phyloP scores from a whole-genome alignment of 2,888 invertebrate genomes.

The Machimus atricapillus region DNA sequence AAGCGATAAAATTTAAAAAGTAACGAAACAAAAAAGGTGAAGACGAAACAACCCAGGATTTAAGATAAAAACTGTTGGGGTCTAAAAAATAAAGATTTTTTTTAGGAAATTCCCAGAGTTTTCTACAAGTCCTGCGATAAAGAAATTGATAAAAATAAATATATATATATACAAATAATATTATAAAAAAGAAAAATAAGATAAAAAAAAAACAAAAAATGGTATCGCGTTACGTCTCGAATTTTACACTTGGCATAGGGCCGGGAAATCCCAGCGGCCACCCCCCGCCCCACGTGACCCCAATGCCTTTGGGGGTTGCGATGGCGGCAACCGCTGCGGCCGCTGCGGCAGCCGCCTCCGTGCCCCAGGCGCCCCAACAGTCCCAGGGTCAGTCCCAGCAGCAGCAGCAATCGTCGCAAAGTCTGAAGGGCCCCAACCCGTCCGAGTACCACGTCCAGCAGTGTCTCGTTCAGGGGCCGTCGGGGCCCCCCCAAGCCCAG shows the following conservation, averaged over 20 bases:
- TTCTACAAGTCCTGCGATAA: no score
- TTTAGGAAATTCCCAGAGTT: no score
- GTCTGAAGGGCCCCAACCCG: conserved; percentile 42
- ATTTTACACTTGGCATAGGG: conserved; percentile 42
- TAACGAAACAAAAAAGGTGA: no score
- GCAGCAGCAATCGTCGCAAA: conserved; percentile 42
- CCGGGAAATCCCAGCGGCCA: conserved; percentile 42
- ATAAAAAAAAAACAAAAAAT: conserved; percentile 2
- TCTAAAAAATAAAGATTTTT: no score
- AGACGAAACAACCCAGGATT: no score
- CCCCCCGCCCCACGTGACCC: conserved; percentile 39
- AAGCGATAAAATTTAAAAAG: no score
- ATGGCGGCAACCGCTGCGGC: conserved; percentile 46
- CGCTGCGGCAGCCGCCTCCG: conserved; percentile 40
- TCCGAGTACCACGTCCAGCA: conserved; percentile 45
- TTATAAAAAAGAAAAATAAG: no score
- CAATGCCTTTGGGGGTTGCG: conserved; percentile 44
- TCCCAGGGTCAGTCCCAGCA: not conserved
- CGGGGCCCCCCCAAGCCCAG: conserved; percentile 29
- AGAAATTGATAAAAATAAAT: no score
- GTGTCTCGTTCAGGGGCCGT: conserved; percentile 42
- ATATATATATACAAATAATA: no score
- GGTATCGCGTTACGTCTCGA: conserved; percentile 46
- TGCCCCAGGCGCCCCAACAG: conserved; percentile 28
- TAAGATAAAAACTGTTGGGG: no score